Base-by-base conservation (phyloP, 2,888 invertebrate species). In the Lepidocyrtoides sp. region DNA sequence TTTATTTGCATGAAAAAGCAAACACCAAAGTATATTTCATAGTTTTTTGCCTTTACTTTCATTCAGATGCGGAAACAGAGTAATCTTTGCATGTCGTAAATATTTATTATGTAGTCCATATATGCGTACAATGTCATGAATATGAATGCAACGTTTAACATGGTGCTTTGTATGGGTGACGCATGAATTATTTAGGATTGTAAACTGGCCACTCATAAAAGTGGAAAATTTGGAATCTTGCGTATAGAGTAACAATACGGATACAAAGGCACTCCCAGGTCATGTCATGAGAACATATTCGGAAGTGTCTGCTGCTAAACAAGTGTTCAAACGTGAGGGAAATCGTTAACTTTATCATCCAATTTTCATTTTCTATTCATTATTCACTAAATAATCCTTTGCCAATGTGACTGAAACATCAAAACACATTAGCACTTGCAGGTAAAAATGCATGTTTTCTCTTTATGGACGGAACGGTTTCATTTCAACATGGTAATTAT, bases 361-460 rank as follows among this genome's bases (percentile, higher is more conserved):
- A 4, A 48, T 36, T 36, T 36, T 36, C 48, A 48, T 36, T 36
- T 36, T 36, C 7, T 36, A 36, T 36, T 7, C 36, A 4, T 36
- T 36, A 7, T n/a, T n/a, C 10, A 48, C 14, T 2, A 48, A 48
- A 36, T 4, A 36, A 7, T 36, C 36, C 36, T 7, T n/a, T 36
- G 36, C 7, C 36, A 36, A 36, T 36, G 36, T n/a, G 36, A 36
- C 3, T 36, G 3, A 36, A 36, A 36, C 7, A 7, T 36, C 36
- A 54, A 66, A 26, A 66, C n/a, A 32, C 29, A 32, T n/a, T n/a
- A n/a, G 32, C 32, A 66, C 32, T 66, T 32, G 66, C 66, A 32
- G 32, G 66, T 66, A 66, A 32, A 32, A 29, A 32, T n/a, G 29
- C 14, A 14, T n/a, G 32, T 29, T 66, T 66, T 3, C 32, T 66